Percentiles rank a stretch among this genome's conserved stretches.
These are phyloP conservation scores for Littorina saxatilis DNA, from an alignment of 1,140 invertebrate genomes.

Conservation along the genomic window DNA sequence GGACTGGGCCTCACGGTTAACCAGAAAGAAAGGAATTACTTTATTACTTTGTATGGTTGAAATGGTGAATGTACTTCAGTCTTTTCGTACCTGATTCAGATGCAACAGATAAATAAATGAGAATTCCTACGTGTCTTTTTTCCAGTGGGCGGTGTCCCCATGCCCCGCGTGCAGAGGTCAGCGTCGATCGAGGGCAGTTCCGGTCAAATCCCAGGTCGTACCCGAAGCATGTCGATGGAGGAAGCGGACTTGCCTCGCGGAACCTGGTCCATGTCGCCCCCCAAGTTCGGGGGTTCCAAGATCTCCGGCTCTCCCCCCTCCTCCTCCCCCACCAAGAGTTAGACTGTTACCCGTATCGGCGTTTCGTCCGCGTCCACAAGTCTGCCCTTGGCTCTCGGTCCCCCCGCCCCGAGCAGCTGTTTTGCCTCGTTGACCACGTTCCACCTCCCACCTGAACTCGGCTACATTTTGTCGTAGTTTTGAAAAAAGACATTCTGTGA, in stretches of 20 bases:
- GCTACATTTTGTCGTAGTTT: neutral
- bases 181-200: conserved; percentile 57
- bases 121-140: conserved; percentile 22
- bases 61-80: too few species aligned
- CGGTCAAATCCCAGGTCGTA: conserved; percentile 56
- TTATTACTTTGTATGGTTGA: too few species aligned
- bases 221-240: conserved; percentile 82
- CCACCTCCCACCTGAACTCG: neutral
- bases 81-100: too few species aligned
- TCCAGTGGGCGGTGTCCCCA: conserved; percentile 71
- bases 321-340: conserved; percentile 15
- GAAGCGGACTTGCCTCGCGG: conserved; percentile 77
- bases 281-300: conserved; percentile 53
- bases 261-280: conserved; percentile 67
- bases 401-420: too few species aligned
- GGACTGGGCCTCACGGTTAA: too few species aligned
- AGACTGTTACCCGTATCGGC: conserved; percentile 13
- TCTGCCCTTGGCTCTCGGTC: neutral
- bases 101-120: too few species aligned
- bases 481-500: too few species aligned
- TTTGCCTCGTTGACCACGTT: neutral
- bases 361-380: neutral
- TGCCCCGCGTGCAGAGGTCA: conserved; percentile 64
- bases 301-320: conserved; percentile 55
- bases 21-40: too few species aligned